phyloP scores from a whole-genome alignment of 2,888 invertebrate species.

The Lepeophtheirus nordmannii region DNA sequence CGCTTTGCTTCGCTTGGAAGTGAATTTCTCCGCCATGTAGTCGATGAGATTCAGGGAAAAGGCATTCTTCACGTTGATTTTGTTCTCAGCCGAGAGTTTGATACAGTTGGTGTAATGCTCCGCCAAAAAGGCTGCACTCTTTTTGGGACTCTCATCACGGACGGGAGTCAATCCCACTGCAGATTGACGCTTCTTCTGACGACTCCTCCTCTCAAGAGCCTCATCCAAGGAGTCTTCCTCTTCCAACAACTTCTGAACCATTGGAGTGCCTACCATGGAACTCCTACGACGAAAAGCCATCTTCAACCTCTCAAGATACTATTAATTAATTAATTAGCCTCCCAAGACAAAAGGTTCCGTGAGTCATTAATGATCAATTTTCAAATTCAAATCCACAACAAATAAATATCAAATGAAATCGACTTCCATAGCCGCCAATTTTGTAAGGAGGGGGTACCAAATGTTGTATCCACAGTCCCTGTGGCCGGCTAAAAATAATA shows the following conservation, averaged over 20 bases:
- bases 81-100: slow-evolving; percentile 59
- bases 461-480: too few relatives aligned
- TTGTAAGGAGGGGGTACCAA: too few relatives aligned
- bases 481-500: too few relatives aligned
- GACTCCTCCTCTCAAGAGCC: not conserved
- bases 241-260: too few relatives aligned
- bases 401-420: too few relatives aligned
- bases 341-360: too few relatives aligned
- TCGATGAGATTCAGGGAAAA: slow-evolving; percentile 75
- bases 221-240: not conserved
- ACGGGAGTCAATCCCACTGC: not conserved
- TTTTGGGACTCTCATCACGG: not conserved
- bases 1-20: slow-evolving; percentile 37
- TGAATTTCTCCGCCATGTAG: slow-evolving; percentile 56
- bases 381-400: too few relatives aligned
- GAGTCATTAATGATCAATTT: too few relatives aligned
- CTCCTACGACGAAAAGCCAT: not conserved
- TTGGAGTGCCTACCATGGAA: not conserved
- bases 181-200: slow-evolving; percentile 4
- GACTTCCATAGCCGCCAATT: too few relatives aligned
- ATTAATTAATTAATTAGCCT: too few relatives aligned
- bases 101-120: slow-evolving; percentile 59
- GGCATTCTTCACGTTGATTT: slow-evolving; percentile 67
- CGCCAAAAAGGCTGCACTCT: slow-evolving; percentile 33
- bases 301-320: too few relatives aligned